phyloP scores from a whole-genome alignment of 2,888 invertebrate species.

The Eupithecia inturbata region DNA sequence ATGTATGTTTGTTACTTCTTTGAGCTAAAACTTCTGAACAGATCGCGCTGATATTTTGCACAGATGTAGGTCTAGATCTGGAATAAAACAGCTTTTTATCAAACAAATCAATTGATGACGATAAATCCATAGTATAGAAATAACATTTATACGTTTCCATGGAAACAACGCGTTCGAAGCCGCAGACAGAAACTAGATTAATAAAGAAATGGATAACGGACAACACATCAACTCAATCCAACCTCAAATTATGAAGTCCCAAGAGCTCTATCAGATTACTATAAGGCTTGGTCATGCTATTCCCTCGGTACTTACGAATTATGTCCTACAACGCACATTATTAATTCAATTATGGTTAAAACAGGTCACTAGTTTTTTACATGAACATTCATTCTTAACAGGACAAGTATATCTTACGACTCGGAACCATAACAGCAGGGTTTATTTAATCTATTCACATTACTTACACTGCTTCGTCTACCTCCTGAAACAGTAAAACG shows the following conservation, averaged over 20 bases:
- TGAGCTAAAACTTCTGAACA: too few relatives aligned
- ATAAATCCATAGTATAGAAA: too few relatives aligned
- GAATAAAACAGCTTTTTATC: too few relatives aligned
- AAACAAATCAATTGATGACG: too few relatives aligned
- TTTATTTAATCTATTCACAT: neutral
- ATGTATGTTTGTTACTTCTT: too few relatives aligned
- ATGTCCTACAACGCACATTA: neutral
- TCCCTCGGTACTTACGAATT: neutral
- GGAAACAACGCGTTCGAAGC: too few relatives aligned
- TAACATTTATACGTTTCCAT: too few relatives aligned
- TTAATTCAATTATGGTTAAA: neutral
- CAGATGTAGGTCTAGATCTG: too few relatives aligned
- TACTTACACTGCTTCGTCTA: neutral
- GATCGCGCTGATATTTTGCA: too few relatives aligned
- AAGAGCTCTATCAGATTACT: neutral
- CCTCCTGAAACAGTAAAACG: neutral
- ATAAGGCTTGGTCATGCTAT: constrained; percentile 6
- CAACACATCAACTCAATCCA: neutral
- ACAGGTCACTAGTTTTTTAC: neutral
- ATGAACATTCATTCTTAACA: neutral
- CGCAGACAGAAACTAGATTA: too few relatives aligned
- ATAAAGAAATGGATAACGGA: neutral
- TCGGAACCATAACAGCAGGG: neutral
- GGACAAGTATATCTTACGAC: neutral
- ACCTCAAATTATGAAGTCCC: neutral